These are phyloP conservation scores for Varroa destructor DNA, from an alignment of 1,140 invertebrate species.

Conservation along the genomic window DNA sequence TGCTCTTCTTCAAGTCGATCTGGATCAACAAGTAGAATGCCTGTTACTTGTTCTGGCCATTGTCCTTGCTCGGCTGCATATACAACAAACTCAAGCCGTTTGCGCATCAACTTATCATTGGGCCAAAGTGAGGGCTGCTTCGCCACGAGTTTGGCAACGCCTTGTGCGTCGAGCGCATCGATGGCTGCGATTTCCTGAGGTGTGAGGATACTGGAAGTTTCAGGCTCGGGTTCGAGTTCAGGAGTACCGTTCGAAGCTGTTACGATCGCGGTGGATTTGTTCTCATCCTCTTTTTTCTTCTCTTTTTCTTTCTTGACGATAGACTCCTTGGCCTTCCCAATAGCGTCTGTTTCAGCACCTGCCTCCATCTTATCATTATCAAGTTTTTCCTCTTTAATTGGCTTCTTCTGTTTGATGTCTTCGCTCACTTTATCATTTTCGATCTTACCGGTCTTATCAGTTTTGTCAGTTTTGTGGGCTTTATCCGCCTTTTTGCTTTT, in stretches of 20 bases:
- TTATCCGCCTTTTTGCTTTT: conserved; percentile 31
- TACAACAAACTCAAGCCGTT: conserved; percentile 15
- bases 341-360: conserved; percentile 31
- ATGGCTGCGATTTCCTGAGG: conserved; percentile 24
- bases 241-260: conserved; percentile 7
- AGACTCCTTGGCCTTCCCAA: conserved; percentile 34
- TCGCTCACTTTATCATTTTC: conserved; percentile 32
- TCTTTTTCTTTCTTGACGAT: conserved; percentile 30
- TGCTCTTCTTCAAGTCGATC: conserved; percentile 36
- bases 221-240: conserved; percentile 27
- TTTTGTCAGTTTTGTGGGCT: conserved; percentile 26
- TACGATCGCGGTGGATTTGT: background rate
- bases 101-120: conserved; percentile 24
- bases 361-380: conserved; percentile 34
- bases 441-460: conserved; percentile 29
- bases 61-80: conserved; percentile 20
- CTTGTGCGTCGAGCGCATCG: conserved; percentile 24
- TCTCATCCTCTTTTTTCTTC: conserved; percentile 34
- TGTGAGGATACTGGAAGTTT: background rate
- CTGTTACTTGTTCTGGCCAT: conserved; percentile 31
- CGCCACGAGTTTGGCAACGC: conserved; percentile 22
- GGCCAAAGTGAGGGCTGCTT: conserved; percentile 26
- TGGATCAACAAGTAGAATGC: conserved; percentile 35
- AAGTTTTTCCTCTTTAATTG: conserved; percentile 35
- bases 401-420: conserved; percentile 35